Base-by-base conservation (phyloP, 2,797 vertebrate genomes). In the Notoglanidium macrostoma region DNA sequence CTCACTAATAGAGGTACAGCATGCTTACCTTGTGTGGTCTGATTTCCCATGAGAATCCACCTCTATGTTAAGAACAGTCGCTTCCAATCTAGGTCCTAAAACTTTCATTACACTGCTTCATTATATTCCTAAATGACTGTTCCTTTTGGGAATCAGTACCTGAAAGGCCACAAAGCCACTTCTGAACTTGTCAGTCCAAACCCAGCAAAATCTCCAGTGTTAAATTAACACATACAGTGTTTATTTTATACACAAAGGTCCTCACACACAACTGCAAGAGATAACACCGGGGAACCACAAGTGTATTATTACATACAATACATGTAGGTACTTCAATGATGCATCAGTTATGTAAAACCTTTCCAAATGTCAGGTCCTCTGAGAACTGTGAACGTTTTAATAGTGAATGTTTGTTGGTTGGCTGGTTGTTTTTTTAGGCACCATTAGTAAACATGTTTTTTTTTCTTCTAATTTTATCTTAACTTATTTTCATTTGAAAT, bases 31-130 rank as follows among this genome's bases (percentile, higher is more conserved):
- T 84, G 73, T 51, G 74, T 51, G 40, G 44, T 74, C 49, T 80
- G 83, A 88, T 88, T 85, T 85, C 83, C 83, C 87, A 51, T 26
- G 87, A 87, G 65, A 79, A 51, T 59, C 67, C 61, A 59, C 76
- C 40, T 78, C 32, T 32, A 54, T n/a, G 26, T 79, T 79, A 49
- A 46, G 8, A 80, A 32, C 23, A n/a, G 68, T 74, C 55, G 51
- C 67, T 74, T 85, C 11, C 77, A 80, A 51, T 59, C 55, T 26
- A 61, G 40, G 59, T 51, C 29, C 46, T 87, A 55, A 87, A 87
- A 35, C 70, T 40, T 67, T 87, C 81, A 79, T 80, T 80, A 61
- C 21, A 80, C 21, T 61, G 35, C 11, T 21, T 61, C 35, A 59
- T 61, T 78, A 35, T 84, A 77, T 54, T 74, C 32, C 51, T 76